phyloP scores from a whole-genome alignment of 2,888 invertebrate genomes.

The Oscheius sp. region DNA sequence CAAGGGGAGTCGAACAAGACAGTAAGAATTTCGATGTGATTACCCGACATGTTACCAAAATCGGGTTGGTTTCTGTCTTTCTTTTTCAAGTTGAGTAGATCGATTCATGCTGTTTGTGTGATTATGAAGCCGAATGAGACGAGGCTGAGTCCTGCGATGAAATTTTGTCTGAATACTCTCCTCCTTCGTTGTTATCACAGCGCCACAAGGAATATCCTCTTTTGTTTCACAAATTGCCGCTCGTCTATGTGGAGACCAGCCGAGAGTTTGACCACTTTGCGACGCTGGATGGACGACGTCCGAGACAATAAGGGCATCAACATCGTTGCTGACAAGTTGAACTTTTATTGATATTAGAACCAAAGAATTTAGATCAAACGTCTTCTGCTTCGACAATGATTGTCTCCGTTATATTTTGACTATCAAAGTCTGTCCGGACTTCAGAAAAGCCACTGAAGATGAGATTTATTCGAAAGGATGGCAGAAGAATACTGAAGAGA shows the following conservation, averaged over 20 bases:
- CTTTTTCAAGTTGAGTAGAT: neutral
- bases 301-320: neutral
- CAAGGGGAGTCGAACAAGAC: neutral
- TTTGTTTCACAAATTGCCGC: constrained; percentile 54
- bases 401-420: neutral
- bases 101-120: constrained; percentile 42
- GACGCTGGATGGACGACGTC: neutral
- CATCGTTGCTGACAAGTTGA: neutral
- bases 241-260: neutral
- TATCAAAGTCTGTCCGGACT: neutral
- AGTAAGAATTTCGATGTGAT: constrained; percentile 19
- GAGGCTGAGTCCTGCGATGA: constrained; percentile 35
- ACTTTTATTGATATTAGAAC: no score
- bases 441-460: neutral
- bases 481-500: neutral
- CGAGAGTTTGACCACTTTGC: neutral
- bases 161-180: constrained; percentile 55
- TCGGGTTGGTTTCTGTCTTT: neutral
- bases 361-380: constrained; percentile 3
- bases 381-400: constrained; percentile 23
- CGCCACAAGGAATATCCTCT: constrained; percentile 54
- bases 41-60: neutral
- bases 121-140: constrained; percentile 46
- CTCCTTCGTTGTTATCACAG: constrained; percentile 47
- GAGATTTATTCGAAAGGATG: neutral